Conservation (phyloP, 2,113 vertebrate species). For the Aptenodytes patagonicus region DNA sequence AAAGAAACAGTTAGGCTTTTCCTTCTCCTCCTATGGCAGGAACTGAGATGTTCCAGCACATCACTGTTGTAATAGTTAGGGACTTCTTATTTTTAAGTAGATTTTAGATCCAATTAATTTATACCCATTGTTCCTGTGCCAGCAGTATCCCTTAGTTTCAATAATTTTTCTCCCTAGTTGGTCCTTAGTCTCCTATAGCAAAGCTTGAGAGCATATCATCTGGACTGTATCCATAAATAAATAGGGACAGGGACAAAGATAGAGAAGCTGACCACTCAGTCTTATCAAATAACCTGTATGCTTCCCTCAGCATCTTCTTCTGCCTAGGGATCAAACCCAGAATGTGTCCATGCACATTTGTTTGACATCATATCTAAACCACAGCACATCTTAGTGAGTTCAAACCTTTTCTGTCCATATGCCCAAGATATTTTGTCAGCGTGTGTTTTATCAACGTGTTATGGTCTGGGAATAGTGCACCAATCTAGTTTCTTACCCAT, state of each 20-base stretch:
- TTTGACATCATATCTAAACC: not conserved
- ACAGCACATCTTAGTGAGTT: not conserved
- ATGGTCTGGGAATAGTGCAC: not conserved
- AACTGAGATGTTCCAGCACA: fast-evolving
- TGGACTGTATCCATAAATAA: not conserved
- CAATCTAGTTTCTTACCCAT: not conserved
- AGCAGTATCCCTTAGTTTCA: not conserved
- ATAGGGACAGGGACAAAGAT: not conserved
- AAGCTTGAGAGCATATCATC: not conserved
- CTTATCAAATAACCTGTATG: not conserved
- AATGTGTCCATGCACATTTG: not conserved
- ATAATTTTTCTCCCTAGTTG: not conserved
- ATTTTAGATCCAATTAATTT: not conserved
- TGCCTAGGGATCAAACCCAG: not conserved
- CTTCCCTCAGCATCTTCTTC: not conserved
- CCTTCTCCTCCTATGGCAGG: not conserved
- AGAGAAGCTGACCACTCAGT: not conserved
- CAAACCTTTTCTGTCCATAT: not conserved
- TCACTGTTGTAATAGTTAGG: not conserved
- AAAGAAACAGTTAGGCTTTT: not conserved
- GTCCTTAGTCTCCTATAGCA: not conserved
- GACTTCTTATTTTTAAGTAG: not conserved
- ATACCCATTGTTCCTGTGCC: not conserved
- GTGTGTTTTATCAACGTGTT: not conserved
- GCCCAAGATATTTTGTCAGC: not conserved